These are phyloP conservation scores for Drosophila austrosaltans DNA, from an alignment of 2,888 invertebrate genomes.

Conservation along the genomic window DNA sequence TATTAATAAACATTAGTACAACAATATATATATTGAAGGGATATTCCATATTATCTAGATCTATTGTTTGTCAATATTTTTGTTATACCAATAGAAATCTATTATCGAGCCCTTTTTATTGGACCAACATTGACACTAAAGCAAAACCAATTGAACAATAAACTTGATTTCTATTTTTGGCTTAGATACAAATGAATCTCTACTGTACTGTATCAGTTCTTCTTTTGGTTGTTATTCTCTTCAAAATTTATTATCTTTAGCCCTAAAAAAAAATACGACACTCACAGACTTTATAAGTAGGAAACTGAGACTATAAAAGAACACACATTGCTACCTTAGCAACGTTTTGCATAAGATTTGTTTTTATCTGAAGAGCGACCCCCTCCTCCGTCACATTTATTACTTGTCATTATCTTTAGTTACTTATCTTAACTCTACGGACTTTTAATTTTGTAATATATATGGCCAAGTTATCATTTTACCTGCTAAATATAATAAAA, in stretches of 20 bases:
- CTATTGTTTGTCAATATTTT: conserved; percentile 1
- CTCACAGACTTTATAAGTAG: neutral
- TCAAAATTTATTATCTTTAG: neutral
- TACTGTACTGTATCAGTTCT: neutral
- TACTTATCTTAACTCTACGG: conserved; percentile 7
- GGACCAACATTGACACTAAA: neutral
- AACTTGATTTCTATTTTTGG: neutral
- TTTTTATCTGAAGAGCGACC: neutral
- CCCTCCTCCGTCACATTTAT: neutral
- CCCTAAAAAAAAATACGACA: neutral
- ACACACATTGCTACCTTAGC: neutral
- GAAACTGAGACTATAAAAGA: neutral
- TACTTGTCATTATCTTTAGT: conserved; percentile 1
- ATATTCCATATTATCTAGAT: neutral
- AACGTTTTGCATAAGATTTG: conserved; percentile 4
- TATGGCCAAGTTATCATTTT: neutral
- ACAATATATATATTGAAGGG: neutral
- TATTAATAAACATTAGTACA: conserved; percentile 40
- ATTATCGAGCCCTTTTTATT: conserved; percentile 9
- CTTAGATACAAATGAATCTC: neutral
- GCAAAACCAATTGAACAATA: conserved; percentile 8
- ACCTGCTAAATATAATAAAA: conserved; percentile 4
- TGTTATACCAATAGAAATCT: neutral
- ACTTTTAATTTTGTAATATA: neutral
- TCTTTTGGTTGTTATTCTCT: neutral